These are phyloP conservation scores for Drosophila borborema DNA, from an alignment of 2,888 invertebrate species.

Conservation along the genomic window DNA sequence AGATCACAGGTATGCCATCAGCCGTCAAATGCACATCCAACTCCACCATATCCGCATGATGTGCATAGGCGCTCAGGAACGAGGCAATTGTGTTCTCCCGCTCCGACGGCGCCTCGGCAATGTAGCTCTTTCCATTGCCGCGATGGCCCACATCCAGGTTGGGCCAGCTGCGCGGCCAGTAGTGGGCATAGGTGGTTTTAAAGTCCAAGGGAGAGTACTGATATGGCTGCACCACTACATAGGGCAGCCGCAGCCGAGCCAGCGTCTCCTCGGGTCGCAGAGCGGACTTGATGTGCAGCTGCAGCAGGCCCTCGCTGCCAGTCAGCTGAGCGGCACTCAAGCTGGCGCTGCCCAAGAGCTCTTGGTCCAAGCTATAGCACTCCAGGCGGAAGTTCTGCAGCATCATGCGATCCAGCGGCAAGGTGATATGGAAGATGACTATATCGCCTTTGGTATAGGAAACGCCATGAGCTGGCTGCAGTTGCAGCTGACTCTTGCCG, in stretches of 20 bases:
- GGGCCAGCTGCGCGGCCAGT: conserved; percentile 94
- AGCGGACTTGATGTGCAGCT: conserved; percentile 90
- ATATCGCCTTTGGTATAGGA: conserved; percentile 77
- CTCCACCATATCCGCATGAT: conserved; percentile 98
- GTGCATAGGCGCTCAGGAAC: conserved; percentile 94
- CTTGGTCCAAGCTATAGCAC: conserved; percentile 65
- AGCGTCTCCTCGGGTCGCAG: conserved; percentile 89
- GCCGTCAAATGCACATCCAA: conserved; percentile 99
- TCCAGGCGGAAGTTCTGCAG: conserved; percentile 68
- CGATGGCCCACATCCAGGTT: conserved; percentile 97
- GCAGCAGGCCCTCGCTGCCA: conserved; percentile 90
- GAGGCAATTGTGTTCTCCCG: conserved; percentile 97
- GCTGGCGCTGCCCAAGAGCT: conserved; percentile 93
- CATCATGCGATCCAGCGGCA: conserved; percentile 65
- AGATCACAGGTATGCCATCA: conserved; percentile 97
- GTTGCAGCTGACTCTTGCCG: conserved; percentile 72
- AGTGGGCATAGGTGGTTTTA: conserved; percentile 91
- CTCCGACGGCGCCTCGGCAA: conserved; percentile 89
- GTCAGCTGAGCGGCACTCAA: conserved; percentile 92
- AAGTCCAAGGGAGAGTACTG: conserved; percentile 88
- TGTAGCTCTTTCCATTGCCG: conserved; percentile 96
- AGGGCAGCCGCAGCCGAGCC: conserved; percentile 89
- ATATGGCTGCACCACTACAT: conserved; percentile 85
- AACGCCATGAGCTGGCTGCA: conserved; percentile 73
- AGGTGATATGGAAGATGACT: conserved; percentile 81